Evolutionary conservation across 2,113 vertebrate genomes (phyloP).

Genomic region (Pungitius pungitius): DNA sequence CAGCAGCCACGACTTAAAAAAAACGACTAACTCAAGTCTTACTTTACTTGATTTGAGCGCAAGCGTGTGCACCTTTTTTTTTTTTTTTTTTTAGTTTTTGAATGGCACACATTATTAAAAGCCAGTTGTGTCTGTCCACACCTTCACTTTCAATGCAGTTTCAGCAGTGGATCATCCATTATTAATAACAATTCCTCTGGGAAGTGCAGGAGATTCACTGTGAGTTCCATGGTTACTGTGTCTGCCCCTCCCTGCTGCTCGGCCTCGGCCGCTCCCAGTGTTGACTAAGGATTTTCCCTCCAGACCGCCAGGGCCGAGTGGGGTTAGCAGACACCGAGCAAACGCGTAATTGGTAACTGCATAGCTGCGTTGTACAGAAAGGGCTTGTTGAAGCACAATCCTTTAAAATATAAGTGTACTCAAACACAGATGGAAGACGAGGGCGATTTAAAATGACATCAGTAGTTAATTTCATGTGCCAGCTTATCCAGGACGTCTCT

Average conservation of each 20-base stretch:
- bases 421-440: not conserved
- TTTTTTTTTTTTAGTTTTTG: constrained; percentile 27
- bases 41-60: constrained; percentile 36
- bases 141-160: constrained; percentile 50
- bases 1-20: constrained; percentile 22
- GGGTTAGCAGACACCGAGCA: constrained; percentile 32
- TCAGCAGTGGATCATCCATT: constrained; percentile 71
- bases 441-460: constrained; percentile 15
- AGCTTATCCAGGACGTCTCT: constrained; percentile 17
- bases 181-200: constrained; percentile 65
- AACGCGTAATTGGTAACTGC: constrained; percentile 30
- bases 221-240: constrained; percentile 57
- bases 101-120: constrained; percentile 43
- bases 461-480: constrained; percentile 9
- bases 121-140: constrained; percentile 19
- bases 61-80: constrained; percentile 12
- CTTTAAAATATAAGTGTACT: not conserved
- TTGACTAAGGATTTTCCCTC: constrained; percentile 54
- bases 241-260: constrained; percentile 38
- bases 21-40: constrained; percentile 27
- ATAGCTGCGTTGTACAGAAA: constrained; percentile 4
- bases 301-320: constrained; percentile 15
- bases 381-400: not conserved
- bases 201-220: constrained; percentile 49
- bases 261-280: constrained; percentile 29